Evolutionary conservation across 2,797 vertebrate species (phyloP), one percentile per base, ranked within the genome.

Genomic region (Leuciscus waleckii): DNA sequence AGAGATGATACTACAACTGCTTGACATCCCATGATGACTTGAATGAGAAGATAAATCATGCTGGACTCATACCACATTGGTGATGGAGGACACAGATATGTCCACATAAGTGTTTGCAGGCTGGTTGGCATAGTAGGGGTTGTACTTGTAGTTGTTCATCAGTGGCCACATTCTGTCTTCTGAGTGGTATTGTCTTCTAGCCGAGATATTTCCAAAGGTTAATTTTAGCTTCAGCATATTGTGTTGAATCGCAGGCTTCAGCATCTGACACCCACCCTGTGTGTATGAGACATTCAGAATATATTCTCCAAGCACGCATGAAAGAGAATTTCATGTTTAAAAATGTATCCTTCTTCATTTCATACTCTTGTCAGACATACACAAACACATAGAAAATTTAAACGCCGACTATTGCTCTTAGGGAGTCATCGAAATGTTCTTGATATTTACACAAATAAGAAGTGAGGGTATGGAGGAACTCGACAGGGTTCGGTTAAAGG

Each of bases 241-340:
- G 32, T 37, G 32, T 14, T 19, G 3, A 4, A 37, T 1, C 4
- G 7, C 29, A 19, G 17, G 0, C 0, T 37, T 10, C 0, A 19
- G 16, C 32, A 37, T 35, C 17, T 21, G 32, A 37, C 32, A 11
- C 7, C 65, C 35, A 10, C 35, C 65, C 65, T 68, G 65, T 21
- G 19, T 19, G 21, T 5, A 68, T 37, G 65, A 37, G 16, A 68
- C 13, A 29, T 32, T 29, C n/a, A 4, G 23, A 7, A 49, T 6
- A 49, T 49, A 7, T 29, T 65, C 61, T 32, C 61, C 26, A 65
- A 17, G 26, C 61, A 49, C 46, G 5, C 46, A 49, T 17, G 46
- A 49, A 49, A 49, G 16, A 49, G 46, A 49, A 49, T 49, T 17
- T 17, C 5, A 49, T 17, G 46, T 49, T 49, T 49, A 5, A 1